These are phyloP conservation scores for Melieria omissa DNA, from an alignment of 2,888 invertebrate genomes.

Conservation along the genomic window DNA sequence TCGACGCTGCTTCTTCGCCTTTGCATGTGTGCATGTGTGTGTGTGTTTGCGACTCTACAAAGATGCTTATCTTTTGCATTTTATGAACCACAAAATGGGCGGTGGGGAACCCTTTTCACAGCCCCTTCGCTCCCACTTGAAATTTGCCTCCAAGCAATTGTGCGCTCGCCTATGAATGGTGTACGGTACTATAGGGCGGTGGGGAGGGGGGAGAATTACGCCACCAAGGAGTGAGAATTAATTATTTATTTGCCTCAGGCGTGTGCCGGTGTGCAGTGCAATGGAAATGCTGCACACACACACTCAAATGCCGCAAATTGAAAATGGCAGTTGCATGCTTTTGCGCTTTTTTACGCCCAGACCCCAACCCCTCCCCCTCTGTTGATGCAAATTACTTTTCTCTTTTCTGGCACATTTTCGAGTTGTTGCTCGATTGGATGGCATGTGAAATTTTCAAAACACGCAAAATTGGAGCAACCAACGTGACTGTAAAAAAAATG, in stretches of 20 bases:
- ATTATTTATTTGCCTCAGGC: slow-evolving; percentile 27
- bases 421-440: too few species aligned
- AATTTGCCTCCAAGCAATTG: not conserved
- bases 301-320: slow-evolving; percentile 24
- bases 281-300: slow-evolving; percentile 1
- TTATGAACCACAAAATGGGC: slow-evolving; percentile 23
- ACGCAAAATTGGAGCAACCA: too few species aligned
- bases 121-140: not conserved
- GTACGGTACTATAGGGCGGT: not conserved
- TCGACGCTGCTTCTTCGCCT: not conserved
- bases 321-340: not conserved
- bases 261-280: not conserved
- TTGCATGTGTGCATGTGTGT: not conserved
- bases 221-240: slow-evolving; percentile 7
- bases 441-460: too few species aligned
- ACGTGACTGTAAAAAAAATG: too few species aligned
- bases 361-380: too few species aligned
- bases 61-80: slow-evolving; percentile 27
- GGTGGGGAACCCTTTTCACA: not conserved
- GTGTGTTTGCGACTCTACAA: slow-evolving; percentile 6
- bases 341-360: too few species aligned
- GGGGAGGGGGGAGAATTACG: not conserved
- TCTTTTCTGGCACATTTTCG: too few species aligned
- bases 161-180: not conserved
- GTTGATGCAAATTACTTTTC: too few species aligned